Evolutionary conservation across 2,797 vertebrate genomes (phyloP).

Genomic region (Natrix natrix): DNA sequence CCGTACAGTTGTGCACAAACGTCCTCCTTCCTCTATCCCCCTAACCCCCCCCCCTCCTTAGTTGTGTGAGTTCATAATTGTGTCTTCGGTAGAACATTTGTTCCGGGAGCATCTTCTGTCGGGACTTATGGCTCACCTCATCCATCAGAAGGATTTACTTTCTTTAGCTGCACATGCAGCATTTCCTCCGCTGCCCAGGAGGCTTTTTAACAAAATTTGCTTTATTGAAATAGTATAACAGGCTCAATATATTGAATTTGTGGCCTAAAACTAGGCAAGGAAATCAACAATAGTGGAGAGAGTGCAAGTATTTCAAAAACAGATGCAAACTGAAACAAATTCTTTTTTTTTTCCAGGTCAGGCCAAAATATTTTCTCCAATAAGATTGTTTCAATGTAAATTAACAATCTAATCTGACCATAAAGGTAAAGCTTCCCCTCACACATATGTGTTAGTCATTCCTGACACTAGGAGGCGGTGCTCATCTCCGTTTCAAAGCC

Average conservation of each 20-base stretch:
- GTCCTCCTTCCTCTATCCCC: background rate
- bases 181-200: background rate
- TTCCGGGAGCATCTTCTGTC: background rate
- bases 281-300: background rate
- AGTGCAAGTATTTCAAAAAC: background rate
- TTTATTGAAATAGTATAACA: background rate
- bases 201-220: background rate
- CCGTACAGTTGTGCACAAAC: background rate
- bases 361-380: background rate
- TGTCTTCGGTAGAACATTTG: background rate
- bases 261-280: too few species aligned
- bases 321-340: background rate
- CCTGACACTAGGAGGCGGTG: too few species aligned
- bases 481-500: too few species aligned
- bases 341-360: background rate
- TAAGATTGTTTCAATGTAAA: background rate
- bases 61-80: background rate
- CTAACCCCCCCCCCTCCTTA: background rate
- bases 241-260: background rate
- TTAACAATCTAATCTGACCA: background rate
- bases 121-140: background rate
- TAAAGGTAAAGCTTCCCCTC: too few species aligned
- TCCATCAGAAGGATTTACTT: background rate
- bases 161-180: background rate
- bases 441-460: too few species aligned